These are phyloP conservation scores for Steinernema carpocapsae DNA, from an alignment of 2,888 invertebrate species.

Conservation along the genomic window DNA sequence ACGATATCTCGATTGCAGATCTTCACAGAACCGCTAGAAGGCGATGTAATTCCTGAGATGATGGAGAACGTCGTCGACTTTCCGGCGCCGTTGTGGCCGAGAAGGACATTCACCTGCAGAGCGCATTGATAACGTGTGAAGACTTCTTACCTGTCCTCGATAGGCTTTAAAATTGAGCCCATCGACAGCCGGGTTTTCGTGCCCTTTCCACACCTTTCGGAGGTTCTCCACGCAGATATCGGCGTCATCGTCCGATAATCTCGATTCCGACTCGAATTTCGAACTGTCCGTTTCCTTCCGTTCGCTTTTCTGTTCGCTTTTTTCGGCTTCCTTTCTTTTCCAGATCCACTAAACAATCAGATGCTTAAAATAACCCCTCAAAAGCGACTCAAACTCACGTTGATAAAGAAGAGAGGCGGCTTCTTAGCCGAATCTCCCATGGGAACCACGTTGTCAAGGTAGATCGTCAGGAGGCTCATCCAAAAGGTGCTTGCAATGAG, in stretches of 20 bases:
- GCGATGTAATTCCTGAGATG: slow-evolving; percentile 55
- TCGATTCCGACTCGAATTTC: slow-evolving; percentile 54
- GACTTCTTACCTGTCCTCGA: slow-evolving; percentile 54
- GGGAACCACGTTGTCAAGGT: slow-evolving; percentile 51
- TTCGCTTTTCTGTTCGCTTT: slow-evolving; percentile 35
- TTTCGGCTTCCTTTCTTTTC: neutral
- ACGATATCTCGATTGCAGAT: slow-evolving; percentile 55
- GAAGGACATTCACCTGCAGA: slow-evolving; percentile 61
- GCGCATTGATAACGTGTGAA: neutral
- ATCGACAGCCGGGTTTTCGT: slow-evolving; percentile 62
- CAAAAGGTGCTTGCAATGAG: slow-evolving; percentile 57
- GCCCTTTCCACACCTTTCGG: slow-evolving; percentile 56
- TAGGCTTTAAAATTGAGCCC: slow-evolving; percentile 59
- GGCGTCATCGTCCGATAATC: slow-evolving; percentile 47
- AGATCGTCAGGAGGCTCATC: slow-evolving; percentile 45
- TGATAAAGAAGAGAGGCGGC: slow-evolving; percentile 48
- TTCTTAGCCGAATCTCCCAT: slow-evolving; percentile 50
- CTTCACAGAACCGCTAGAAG: slow-evolving; percentile 51
- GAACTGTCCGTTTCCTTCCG: slow-evolving; percentile 34
- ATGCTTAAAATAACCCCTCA: too few species aligned
- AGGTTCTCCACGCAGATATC: slow-evolving; percentile 57
- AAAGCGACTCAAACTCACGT: slow-evolving; percentile 36
- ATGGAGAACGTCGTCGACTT: slow-evolving; percentile 53
- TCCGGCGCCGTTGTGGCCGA: slow-evolving; percentile 68
- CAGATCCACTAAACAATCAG: slow-evolving; percentile 5